These are phyloP conservation scores for Cotesia glomerata DNA, from an alignment of 1,140 invertebrate species.

Conservation along the genomic window DNA sequence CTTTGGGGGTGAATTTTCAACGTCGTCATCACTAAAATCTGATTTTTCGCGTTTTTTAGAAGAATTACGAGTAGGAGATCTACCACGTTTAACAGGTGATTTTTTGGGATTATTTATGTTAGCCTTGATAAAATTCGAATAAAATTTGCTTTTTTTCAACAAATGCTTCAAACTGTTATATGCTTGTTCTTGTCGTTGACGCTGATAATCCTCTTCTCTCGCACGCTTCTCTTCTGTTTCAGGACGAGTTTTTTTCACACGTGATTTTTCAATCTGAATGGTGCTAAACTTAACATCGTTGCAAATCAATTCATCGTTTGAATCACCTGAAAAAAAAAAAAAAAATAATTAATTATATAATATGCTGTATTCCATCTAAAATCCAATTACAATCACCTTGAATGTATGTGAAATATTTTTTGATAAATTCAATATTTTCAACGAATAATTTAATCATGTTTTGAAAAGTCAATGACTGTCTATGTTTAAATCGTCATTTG, in stretches of 20 bases:
- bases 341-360: too few species aligned
- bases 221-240: background rate
- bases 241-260: background rate
- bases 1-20: slow-evolving; percentile 36
- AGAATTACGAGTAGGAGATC: slow-evolving; percentile 9
- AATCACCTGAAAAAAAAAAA: too few species aligned
- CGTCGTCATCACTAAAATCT: background rate
- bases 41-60: background rate
- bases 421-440: too few species aligned
- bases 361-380: too few species aligned
- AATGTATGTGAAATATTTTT: too few species aligned
- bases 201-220: slow-evolving; percentile 37
- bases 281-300: too few species aligned
- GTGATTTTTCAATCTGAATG: too few species aligned
- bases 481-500: too few species aligned
- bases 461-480: too few species aligned
- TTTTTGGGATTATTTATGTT: slow-evolving; percentile 46
- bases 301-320: too few species aligned
- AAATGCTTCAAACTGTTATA: slow-evolving; percentile 57
- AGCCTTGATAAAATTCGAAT: slow-evolving; percentile 50
- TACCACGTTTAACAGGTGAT: slow-evolving; percentile 14
- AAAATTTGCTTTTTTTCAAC: slow-evolving; percentile 59
- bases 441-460: too few species aligned
- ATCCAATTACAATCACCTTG: too few species aligned
- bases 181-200: slow-evolving; percentile 41